Conservation (phyloP, 2,113 vertebrate species). For the Athene noctua region DNA sequence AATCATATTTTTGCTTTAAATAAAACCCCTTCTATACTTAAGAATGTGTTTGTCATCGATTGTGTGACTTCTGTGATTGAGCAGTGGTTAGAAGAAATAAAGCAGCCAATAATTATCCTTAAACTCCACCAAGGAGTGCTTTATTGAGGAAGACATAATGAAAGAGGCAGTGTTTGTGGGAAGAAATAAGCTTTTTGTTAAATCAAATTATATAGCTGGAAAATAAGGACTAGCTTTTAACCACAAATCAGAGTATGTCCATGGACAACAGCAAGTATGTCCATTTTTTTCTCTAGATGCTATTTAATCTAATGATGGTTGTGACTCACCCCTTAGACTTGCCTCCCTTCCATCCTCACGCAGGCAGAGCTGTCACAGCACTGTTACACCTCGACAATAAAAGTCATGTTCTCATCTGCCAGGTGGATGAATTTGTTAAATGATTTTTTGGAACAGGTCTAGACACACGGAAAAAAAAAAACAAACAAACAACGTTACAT, state of each 20-base stretch:
- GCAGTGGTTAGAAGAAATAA: neutral
- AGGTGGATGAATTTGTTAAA: neutral
- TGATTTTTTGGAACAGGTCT: neutral
- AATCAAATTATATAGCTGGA: neutral
- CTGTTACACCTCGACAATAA: neutral
- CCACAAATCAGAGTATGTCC: neutral
- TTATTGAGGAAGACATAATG: neutral
- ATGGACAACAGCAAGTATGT: neutral
- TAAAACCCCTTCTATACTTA: conserved; percentile 10
- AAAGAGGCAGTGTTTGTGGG: neutral
- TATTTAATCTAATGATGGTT: neutral
- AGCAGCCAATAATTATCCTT: conserved; percentile 31
- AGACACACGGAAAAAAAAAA: neutral
- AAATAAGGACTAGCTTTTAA: neutral
- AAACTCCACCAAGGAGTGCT: neutral
- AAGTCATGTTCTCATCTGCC: neutral
- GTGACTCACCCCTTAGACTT: neutral
- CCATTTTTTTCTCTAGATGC: neutral
- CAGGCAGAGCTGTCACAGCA: neutral
- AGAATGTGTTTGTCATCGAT: neutral
- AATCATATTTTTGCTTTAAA: conserved; percentile 53
- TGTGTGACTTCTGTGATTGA: conserved; percentile 22
- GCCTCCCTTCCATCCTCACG: neutral
- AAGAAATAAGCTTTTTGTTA: neutral
- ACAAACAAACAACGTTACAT: accelerated